Evolutionary conservation across 2,113 vertebrate species (phyloP), one percentile per base, ranked within the genome.

Genomic region (Centrocercus urophasianus): DNA sequence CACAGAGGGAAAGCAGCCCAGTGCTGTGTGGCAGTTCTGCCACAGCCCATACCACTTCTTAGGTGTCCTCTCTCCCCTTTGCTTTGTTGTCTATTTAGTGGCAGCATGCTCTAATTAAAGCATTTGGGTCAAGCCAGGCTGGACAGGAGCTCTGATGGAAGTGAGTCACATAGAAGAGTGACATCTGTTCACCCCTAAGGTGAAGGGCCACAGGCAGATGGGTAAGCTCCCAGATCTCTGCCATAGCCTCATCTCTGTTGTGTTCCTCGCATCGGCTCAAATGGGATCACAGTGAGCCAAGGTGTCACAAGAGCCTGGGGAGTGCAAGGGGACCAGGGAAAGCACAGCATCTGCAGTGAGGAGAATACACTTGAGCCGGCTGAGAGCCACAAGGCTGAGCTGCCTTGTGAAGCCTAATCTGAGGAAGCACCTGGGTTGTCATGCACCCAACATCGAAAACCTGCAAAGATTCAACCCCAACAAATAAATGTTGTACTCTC

Each of bases 161-260:
- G 19, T 27, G 22, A 48, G 40, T 79, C 20, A 75, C 20, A 24
- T 30, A 61, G 48, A 72, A 30, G 15, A 50, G 59, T 38, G 24
- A n/a, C 25, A 27, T 9, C n/a, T 50, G 12, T 7, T 87, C 91
- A 75, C 52, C 32, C 40, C 56, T 22, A 7, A 67, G 34, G 16
- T 32, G 21, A 81, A 36, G 28, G 45, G 71, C 50, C 61, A 45
- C 50, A 54, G 61, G 61, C 38, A 74, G 60, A 32, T 18, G n/a
- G 20, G 8, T 22, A 85, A 80, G 54, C 5, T 85, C 19, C 17
- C 38, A 72, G 40, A 30, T 81, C 70, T 10, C 10, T 36, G 56
- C 43, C 66, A 20, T 16, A 75, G 57, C 19, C 34, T 40, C 27
- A 28, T 3, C 20, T 50, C 86, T 0, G 0, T 5, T 1, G 0